Evolutionary conservation across 1,140 invertebrate genomes (phyloP).

Genomic region (Yoshiicerus persimilis): DNA sequence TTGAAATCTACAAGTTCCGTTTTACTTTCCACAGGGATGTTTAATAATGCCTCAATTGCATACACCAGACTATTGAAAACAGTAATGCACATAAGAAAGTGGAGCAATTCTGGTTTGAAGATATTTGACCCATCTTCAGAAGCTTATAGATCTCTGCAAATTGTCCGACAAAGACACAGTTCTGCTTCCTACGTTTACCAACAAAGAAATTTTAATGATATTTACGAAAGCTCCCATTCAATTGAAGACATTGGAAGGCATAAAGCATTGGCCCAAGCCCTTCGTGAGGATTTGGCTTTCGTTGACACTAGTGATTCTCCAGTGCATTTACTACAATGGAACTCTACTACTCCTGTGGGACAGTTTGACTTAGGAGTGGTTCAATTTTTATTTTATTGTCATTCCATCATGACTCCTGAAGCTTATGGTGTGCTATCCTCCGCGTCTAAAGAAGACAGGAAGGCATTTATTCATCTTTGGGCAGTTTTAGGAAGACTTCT

Average conservation of each 20-base stretch:
- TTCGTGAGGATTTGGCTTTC: neutral
- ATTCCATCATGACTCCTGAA: neutral
- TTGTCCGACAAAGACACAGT: neutral
- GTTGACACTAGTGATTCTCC: neutral
- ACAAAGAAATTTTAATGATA: neutral
- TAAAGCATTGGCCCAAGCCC: neutral
- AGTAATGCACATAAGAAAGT: neutral
- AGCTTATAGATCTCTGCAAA: neutral
- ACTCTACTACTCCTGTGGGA: neutral
- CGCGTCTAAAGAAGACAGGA: neutral
- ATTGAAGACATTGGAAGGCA: neutral
- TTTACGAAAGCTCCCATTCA: neutral
- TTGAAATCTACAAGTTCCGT: neutral
- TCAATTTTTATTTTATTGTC: neutral
- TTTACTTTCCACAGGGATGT: neutral
- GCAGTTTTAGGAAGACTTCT: constrained; percentile 56
- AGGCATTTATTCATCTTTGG: constrained; percentile 58
- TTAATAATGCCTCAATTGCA: neutral
- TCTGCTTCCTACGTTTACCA: neutral
- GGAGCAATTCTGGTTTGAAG: neutral
- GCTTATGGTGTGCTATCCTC: neutral
- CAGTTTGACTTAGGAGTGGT: neutral
- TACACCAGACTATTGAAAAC: neutral
- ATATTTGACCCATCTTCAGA: neutral
- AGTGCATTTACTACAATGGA: neutral